These are phyloP conservation scores for Mythimna impura DNA, from an alignment of 2,888 invertebrate species.

Conservation along the genomic window DNA sequence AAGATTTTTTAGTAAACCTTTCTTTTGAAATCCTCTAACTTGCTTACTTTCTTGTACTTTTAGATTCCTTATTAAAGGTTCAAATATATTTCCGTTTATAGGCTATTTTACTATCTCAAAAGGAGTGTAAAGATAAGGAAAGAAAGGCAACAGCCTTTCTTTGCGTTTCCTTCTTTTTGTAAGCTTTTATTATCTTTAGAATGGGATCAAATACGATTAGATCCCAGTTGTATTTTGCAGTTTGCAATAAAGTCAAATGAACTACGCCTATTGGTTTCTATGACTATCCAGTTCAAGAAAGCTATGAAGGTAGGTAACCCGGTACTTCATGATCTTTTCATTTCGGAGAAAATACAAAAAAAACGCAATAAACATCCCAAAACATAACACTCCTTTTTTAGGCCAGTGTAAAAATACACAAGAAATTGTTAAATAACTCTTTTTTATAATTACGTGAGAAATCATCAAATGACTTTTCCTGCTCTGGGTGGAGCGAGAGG, in stretches of 20 bases:
- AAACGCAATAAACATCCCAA: too few relatives aligned
- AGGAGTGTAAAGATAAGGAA: slow-evolving; percentile 21
- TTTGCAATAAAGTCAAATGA: neutral
- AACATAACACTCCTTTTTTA: too few relatives aligned
- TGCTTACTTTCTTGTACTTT: neutral
- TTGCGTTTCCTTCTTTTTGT: slow-evolving; percentile 2
- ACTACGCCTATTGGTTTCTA: neutral
- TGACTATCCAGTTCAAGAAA: neutral
- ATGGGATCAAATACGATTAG: slow-evolving; percentile 1
- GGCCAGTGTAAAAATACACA: too few relatives aligned
- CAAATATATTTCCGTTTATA: slow-evolving; percentile 33
- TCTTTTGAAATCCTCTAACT: neutral
- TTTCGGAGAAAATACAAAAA: too few relatives aligned
- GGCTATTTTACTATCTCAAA: slow-evolving; percentile 6
- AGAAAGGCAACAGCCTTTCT: neutral
- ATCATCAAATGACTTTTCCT: too few relatives aligned
- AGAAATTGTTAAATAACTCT: too few relatives aligned
- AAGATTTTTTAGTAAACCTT: neutral
- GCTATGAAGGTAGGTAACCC: too few relatives aligned
- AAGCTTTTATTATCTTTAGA: neutral
- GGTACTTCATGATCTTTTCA: too few relatives aligned
- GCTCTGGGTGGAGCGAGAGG: too few relatives aligned
- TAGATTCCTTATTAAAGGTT: neutral
- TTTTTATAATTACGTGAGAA: too few relatives aligned
- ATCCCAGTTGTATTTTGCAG: neutral